Percentiles rank a stretch among this genome's conserved stretches.
phyloP scores from a whole-genome alignment of 2,888 invertebrate genomes.

The Cyrtodaria siliqua region DNA sequence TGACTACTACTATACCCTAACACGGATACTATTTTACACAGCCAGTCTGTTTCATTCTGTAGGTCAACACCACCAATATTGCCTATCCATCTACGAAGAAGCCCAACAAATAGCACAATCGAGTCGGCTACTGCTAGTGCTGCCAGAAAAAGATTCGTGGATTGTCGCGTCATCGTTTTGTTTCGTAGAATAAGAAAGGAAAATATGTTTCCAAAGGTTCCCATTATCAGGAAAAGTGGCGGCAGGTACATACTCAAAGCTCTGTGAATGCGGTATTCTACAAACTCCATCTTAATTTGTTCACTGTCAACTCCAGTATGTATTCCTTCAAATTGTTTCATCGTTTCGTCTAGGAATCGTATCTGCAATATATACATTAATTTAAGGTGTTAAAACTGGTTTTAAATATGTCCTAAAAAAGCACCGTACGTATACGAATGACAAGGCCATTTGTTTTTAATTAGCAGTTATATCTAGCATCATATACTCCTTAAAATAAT shows the following conservation, averaged over 20 bases:
- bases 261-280: conserved; percentile 73
- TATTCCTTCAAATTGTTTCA: neutral
- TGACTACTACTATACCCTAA: conserved; percentile 82
- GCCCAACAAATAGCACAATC: conserved; percentile 81
- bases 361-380: conserved; percentile 24
- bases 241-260: conserved; percentile 79
- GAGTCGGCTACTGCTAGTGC: conserved; percentile 83
- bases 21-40: conserved; percentile 80
- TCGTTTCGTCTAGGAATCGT: conserved; percentile 18
- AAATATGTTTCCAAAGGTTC: conserved; percentile 84
- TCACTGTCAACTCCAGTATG: conserved; percentile 1
- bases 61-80: conserved; percentile 79
- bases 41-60: conserved; percentile 73
- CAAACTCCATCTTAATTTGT: conserved; percentile 30
- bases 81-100: conserved; percentile 82
- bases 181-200: conserved; percentile 82
- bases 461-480: neutral
- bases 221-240: conserved; percentile 81
- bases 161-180: conserved; percentile 81
- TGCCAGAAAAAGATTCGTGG: conserved; percentile 84
- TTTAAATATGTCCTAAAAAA: no score
- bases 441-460: neutral
- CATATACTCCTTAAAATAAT: no score
- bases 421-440: neutral
- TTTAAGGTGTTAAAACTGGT: no score